Percentiles rank a stretch among this genome's conserved stretches.
Evolutionary conservation across 2,797 vertebrate genomes (phyloP).

Genomic region (Pantherophis vulpinus): DNA sequence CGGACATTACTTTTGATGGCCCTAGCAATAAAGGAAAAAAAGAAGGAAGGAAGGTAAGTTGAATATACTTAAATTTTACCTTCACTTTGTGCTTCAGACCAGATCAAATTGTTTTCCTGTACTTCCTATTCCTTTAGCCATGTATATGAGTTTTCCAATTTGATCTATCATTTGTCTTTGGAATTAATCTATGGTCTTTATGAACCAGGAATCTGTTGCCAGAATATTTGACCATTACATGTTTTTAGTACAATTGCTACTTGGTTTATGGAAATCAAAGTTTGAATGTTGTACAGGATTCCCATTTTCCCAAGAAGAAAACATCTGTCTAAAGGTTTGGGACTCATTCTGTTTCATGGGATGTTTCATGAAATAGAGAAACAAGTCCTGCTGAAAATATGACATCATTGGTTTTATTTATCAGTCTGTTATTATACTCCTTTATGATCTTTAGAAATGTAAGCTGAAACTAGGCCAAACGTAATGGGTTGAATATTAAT

Average conservation of each 20-base stretch:
- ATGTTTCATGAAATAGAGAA: neutral
- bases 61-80: neutral
- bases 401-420: neutral
- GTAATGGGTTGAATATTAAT: constrained; percentile 34
- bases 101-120: neutral
- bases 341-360: neutral
- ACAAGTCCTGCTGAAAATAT: constrained; percentile 1
- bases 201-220: neutral
- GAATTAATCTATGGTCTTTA: neutral
- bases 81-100: neutral
- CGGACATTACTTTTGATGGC: neutral
- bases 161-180: neutral
- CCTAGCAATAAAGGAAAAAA: neutral
- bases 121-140: neutral
- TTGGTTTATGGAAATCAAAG: neutral
- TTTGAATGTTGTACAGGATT: neutral
- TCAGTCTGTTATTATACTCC: constrained; percentile 12
- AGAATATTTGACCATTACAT: neutral
- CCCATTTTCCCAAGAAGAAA: neutral
- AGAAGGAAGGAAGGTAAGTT: neutral
- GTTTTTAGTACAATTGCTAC: neutral
- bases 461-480: constrained; percentile 5
- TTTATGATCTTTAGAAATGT: constrained; percentile 23
- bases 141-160: neutral
- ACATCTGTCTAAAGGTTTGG: neutral